Base-by-base conservation (phyloP, 1,140 invertebrate genomes). In the Monochamus saltuarius region DNA sequence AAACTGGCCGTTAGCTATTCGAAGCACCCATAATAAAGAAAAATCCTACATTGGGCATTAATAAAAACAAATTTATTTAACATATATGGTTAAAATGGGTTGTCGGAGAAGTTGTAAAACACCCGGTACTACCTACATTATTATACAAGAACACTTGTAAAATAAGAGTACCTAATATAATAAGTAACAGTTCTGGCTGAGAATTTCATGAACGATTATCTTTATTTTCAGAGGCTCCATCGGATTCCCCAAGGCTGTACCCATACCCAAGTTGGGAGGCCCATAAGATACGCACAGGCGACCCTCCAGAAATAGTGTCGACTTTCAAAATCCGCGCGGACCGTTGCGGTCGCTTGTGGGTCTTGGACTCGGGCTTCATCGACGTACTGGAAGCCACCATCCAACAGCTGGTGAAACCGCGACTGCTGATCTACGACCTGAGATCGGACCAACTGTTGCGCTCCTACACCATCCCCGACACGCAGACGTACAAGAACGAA, bases 201-300 rank as follows among this genome's bases (percentile, higher is more conserved):
- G n/a, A n/a, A n/a, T n/a, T n/a, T n/a, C n/a, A n/a, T n/a, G n/a
- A n/a, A n/a, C n/a, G n/a, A n/a, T n/a, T n/a, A n/a, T n/a, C 22
- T 39, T 13, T 53, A 53, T 36, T 61, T 45, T 56, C 79, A 90
- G 88, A 87, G 6, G 22, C 22, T 71, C 79, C 81, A 0, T 83
- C 78, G 7, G 82, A 81, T 61, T 87, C 87, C 40, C 89, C 89
- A 1, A 81, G 80, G 14, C 66, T 91, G 40, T 86, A 78, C 13
- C 89, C 89, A 0, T 91, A 87, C 67, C 89, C 89, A 2, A 88
- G 83, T 49, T 91, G 88, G 87, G 83, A 85, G 56, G 83, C 86
- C 0, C 87, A 91, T 63, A 60, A 62, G 39, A 37, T 61, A 4
- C 43, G 61, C 2, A 61, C 61, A 2, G 73, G 75, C 6, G 80